phyloP scores from a whole-genome alignment of 2,797 vertebrate species.

The Pseudomugil gertrudae region DNA sequence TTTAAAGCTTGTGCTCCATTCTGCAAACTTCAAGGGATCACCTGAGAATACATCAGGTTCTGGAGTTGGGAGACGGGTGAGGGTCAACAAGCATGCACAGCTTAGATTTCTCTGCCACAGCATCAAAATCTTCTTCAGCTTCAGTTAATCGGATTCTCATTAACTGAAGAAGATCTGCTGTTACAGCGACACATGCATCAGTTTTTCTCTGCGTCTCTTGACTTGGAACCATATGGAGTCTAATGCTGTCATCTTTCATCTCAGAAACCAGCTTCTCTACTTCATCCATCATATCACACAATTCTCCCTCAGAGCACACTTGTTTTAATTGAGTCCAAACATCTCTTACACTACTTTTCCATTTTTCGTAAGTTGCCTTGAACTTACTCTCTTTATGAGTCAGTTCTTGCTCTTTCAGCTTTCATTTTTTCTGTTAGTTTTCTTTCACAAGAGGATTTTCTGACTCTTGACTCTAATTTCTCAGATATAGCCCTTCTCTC shows the following conservation, averaged over 20 bases:
- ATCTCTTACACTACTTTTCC: too few species aligned
- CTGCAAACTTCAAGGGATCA: background rate
- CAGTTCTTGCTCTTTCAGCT: too few species aligned
- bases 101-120: background rate
- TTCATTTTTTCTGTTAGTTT: too few species aligned
- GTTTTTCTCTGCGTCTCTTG: background rate
- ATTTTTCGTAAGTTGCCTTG: too few species aligned
- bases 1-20: slow-evolving; percentile 50
- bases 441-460: too few species aligned
- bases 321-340: background rate
- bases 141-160: background rate
- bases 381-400: too few species aligned
- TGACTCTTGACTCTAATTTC: too few species aligned
- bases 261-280: background rate
- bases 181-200: background rate
- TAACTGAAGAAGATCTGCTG: background rate
- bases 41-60: slow-evolving; percentile 4
- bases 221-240: background rate
- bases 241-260: background rate
- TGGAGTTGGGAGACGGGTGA: slow-evolving; percentile 12
- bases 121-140: background rate
- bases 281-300: background rate
- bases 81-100: background rate
- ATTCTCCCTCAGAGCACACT: background rate
- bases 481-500: too few species aligned